A percentile compares a stretch with the other conserved stretches of the same genome.
Evolutionary conservation across 2,888 invertebrate genomes (phyloP).

Genomic region (Nomada fucata): DNA sequence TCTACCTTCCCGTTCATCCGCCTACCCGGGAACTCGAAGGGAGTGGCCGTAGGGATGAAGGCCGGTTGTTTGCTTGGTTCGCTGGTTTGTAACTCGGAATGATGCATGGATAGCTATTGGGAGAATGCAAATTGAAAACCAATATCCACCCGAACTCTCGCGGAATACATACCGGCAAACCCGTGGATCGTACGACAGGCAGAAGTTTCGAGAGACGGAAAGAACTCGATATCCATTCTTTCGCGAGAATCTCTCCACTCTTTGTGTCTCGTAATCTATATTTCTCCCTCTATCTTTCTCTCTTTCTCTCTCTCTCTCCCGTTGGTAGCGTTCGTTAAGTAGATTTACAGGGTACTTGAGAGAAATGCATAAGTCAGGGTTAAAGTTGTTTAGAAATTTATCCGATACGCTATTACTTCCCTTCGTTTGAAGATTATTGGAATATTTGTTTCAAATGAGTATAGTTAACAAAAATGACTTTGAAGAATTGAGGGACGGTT

Average conservation of each 20-base stretch:
- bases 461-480: no score
- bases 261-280: conserved; percentile 12
- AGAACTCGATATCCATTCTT: conserved; percentile 53
- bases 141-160: conserved; percentile 70
- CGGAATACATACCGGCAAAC: conserved; percentile 28
- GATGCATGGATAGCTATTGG: conserved; percentile 72
- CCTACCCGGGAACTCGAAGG: conserved; percentile 15
- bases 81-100: conserved; percentile 67
- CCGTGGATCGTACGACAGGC: conserved; percentile 26
- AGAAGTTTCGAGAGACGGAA: conserved; percentile 66
- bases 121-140: conserved; percentile 80
- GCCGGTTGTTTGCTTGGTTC: conserved; percentile 29
- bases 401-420: no score
- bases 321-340: background rate
- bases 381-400: no score
- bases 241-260: conserved; percentile 41
- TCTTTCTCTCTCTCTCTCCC: background rate
- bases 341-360: background rate
- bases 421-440: no score
- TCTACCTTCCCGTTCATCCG: background rate
- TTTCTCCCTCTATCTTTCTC: no score
- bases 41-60: conserved; percentile 1
- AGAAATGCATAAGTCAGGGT: no score
- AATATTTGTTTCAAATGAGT: no score
- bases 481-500: no score